These are phyloP conservation scores for Eptatretus burgeri DNA, from an alignment of 2,113 vertebrate species.

Conservation along the genomic window DNA sequence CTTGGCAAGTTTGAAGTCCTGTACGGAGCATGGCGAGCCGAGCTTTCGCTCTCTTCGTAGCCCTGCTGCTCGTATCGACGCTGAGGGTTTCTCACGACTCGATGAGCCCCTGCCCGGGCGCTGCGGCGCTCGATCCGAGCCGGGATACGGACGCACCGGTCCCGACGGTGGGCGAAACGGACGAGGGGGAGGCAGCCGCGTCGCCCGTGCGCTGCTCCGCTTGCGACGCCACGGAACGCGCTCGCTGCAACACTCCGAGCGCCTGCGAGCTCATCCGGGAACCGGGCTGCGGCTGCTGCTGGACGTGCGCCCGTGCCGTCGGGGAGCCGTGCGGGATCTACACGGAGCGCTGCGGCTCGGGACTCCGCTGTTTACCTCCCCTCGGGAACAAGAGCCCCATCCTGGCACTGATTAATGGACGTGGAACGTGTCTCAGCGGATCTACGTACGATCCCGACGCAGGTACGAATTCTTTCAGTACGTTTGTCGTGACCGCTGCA, in stretches of 20 bases:
- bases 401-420: neutral
- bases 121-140: too few relatives aligned
- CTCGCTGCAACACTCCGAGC: neutral
- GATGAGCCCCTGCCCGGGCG: too few relatives aligned
- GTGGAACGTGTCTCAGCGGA: neutral
- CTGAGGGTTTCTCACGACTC: too few relatives aligned
- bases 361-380: neutral
- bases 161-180: neutral
- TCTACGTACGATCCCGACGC: too few relatives aligned
- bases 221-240: constrained; percentile 6
- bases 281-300: constrained; percentile 5
- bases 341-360: constrained; percentile 6
- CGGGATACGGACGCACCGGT: neutral
- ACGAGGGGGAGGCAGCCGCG: neutral
- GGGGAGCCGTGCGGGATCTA: constrained; percentile 4
- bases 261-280: constrained; percentile 5
- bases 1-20: too few relatives aligned
- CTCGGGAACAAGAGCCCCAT: neutral
- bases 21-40: too few relatives aligned
- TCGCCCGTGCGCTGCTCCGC: neutral
- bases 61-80: too few relatives aligned
- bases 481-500: too few relatives aligned
- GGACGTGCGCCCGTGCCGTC: neutral
- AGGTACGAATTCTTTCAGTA: too few relatives aligned
- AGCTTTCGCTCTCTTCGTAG: too few relatives aligned